phyloP scores from a whole-genome alignment of 2,113 vertebrate genomes.

The Recurvirostra avosetta region DNA sequence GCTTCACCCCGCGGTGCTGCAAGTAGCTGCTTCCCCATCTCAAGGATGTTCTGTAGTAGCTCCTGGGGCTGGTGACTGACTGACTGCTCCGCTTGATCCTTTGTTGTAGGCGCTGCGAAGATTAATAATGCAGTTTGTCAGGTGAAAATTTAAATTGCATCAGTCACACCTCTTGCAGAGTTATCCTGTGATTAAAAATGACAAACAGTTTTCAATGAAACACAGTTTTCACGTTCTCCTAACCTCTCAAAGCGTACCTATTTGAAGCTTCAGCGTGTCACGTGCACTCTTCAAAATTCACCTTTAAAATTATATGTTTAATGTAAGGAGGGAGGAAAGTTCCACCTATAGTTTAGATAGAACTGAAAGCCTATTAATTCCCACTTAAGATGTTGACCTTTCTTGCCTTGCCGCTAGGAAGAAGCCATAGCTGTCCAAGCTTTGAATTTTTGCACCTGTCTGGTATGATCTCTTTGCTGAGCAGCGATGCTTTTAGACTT shows the following conservation, averaged over 20 bases:
- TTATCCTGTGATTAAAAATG: conserved; percentile 47
- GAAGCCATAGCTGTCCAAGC: not conserved
- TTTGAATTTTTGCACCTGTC: not conserved
- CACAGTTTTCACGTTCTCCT: not conserved
- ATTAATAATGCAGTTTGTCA: conserved; percentile 29
- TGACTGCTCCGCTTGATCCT: not conserved
- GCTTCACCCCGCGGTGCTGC: not conserved
- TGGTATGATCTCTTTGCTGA: not conserved
- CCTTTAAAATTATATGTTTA: not conserved
- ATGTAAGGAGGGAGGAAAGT: not conserved
- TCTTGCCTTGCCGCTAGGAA: not conserved
- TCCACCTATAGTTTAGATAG: not conserved
- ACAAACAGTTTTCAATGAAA: conserved; percentile 13
- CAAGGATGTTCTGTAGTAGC: not conserved
- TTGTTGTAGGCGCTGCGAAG: not conserved
- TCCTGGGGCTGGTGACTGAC: not conserved
- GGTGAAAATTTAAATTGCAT: conserved; percentile 28
- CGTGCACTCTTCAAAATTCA: not conserved
- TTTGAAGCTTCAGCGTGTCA: not conserved
- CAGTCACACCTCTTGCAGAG: conserved; percentile 7
- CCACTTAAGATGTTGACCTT: not conserved
- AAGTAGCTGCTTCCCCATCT: not conserved
- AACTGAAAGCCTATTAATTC: not conserved
- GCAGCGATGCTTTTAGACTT: not conserved
- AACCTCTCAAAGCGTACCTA: not conserved